These are phyloP conservation scores for Syngnathus scovelli DNA, from an alignment of 2,113 vertebrate species.

Conservation along the genomic window DNA sequence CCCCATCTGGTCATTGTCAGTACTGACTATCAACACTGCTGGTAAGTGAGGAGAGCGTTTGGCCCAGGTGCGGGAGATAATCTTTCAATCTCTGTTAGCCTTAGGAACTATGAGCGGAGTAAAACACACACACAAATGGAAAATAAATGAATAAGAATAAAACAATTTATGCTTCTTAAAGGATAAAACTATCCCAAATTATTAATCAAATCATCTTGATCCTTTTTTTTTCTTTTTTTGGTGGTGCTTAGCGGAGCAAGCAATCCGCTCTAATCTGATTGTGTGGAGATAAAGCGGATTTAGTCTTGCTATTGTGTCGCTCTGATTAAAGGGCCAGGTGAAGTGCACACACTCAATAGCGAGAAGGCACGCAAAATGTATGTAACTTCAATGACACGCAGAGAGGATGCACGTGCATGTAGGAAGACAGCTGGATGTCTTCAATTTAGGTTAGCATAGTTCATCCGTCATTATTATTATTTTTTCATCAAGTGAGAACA, in stretches of 20 bases:
- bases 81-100: slow-evolving; percentile 64
- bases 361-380: slow-evolving; percentile 14
- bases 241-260: slow-evolving; percentile 63
- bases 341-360: slow-evolving; percentile 11
- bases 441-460: neutral
- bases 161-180: slow-evolving; percentile 75
- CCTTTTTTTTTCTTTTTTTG: slow-evolving; percentile 53
- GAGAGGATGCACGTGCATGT: slow-evolving; percentile 16
- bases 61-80: slow-evolving; percentile 49
- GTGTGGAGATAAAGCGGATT: slow-evolving; percentile 72
- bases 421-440: slow-evolving; percentile 1
- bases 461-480: neutral
- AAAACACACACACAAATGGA: slow-evolving; percentile 28
- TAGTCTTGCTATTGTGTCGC: slow-evolving; percentile 65
- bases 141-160: slow-evolving; percentile 71
- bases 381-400: neutral
- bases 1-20: slow-evolving; percentile 69
- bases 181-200: slow-evolving; percentile 73
- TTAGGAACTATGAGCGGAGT: slow-evolving; percentile 23
- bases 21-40: slow-evolving; percentile 40
- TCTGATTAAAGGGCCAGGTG: slow-evolving; percentile 60
- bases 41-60: slow-evolving; percentile 21
- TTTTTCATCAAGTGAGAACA: too few species aligned
- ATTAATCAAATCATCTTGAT: slow-evolving; percentile 79
- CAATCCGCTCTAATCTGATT: slow-evolving; percentile 79